Base-by-base conservation (phyloP, 2,113 vertebrate species). In the Aspiorhynchus laticeps region DNA sequence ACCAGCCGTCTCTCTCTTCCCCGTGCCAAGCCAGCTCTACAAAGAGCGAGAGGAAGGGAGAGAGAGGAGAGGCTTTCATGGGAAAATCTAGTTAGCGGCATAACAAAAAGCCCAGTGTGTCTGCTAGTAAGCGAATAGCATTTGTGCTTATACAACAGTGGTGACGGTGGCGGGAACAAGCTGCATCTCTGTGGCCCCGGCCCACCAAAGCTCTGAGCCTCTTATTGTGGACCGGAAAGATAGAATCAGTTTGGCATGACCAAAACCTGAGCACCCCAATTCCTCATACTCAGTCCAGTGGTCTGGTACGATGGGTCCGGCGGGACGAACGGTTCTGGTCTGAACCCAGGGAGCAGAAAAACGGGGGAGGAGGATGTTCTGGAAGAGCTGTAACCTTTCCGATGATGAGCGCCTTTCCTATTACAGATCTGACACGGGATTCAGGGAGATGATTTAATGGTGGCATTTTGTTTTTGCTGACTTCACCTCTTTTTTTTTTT, bases 391-490 rank as follows among this genome's bases (percentile, higher is more conserved):
- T 96, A 97, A 97, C 97, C 96, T 97, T 97, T 97, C 91, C 89
- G 67, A 94, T 94, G 94, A 96, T 96, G 95, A 95, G 95, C 94
- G 93, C 93, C 85, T 95, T 97, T 97, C 95, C 96, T 94, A 96
- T 97, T 98, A 97, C 91, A 88, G 93, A 94, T 94, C 94, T 97
- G 97, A 97, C 95, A 96, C 90, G 88, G 92, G 96, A 95, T 95
- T 91, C 90, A 92, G 88, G 88, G 93, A 94, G 95, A 96, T 98
- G 96, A 99, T 98, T 98, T 98, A 98, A 97, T 93, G 94, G 92
- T 94, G 95, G 95, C 96, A 97, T 98, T 98, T 95, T 97, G 96
- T 95, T 98, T 98, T 97, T 97, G 97, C 96, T 98, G 96, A 97
- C 96, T 96, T 93, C 89, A 90, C 89, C 88, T 67, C 90, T 94